phyloP scores from a whole-genome alignment of 2,888 invertebrate genomes.

The Tryphoninae sp. region DNA sequence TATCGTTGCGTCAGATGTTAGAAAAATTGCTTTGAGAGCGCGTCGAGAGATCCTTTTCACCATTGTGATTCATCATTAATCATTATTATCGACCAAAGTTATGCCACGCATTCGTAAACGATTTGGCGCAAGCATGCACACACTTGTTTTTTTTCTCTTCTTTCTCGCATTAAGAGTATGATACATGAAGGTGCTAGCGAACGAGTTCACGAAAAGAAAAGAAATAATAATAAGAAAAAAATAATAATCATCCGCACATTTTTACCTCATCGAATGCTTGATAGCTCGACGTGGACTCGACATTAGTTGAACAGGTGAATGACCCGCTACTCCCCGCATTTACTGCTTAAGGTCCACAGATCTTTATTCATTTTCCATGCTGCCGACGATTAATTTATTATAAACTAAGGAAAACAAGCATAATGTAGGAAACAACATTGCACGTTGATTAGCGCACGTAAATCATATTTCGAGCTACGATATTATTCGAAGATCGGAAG shows the following conservation, averaged over 20 bases:
- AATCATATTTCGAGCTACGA: slow-evolving; percentile 24
- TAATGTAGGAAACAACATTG: slow-evolving; percentile 28
- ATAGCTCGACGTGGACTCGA: slow-evolving; percentile 12
- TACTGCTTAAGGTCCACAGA: slow-evolving; percentile 33
- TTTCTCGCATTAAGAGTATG: not conserved
- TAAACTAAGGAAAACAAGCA: too few species aligned
- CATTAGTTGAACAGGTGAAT: slow-evolving; percentile 5
- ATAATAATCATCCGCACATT: slow-evolving; percentile 44
- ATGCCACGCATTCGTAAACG: slow-evolving; percentile 2
- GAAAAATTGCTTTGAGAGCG: slow-evolving; percentile 33
- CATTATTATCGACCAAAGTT: slow-evolving; percentile 18
- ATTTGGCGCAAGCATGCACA: slow-evolving; percentile 17
- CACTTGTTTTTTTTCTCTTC: not conserved
- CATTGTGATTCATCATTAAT: slow-evolving; percentile 41
- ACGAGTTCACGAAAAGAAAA: not conserved
- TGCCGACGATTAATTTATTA: not conserved
- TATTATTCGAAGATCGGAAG: slow-evolving; percentile 4
- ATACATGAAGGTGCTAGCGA: slow-evolving; percentile 8
- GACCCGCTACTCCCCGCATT: slow-evolving; percentile 11
- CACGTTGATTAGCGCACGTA: slow-evolving; percentile 52
- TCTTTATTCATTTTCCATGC: slow-evolving; percentile 41
- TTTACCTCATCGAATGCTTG: slow-evolving; percentile 55
- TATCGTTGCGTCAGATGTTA: slow-evolving; percentile 29
- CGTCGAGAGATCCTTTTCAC: slow-evolving; percentile 32
- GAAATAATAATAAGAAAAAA: not conserved